phyloP scores from a whole-genome alignment of 2,113 vertebrate genomes.

The Amblyornis subalaris region DNA sequence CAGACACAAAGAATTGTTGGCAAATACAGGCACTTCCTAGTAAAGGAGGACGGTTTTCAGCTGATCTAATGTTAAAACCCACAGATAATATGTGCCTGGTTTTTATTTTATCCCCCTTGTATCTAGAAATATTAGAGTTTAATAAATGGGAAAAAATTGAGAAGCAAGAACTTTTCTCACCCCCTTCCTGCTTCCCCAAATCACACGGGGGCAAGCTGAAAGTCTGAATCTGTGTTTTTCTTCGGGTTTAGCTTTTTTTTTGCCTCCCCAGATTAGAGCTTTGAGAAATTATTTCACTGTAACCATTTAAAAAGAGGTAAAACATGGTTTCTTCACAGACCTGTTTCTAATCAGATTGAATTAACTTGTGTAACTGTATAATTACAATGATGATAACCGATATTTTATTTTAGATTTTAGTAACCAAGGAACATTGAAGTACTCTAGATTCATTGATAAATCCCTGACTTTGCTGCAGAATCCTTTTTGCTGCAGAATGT shows the following conservation, averaged over 20 bases:
- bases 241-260: constrained; percentile 44
- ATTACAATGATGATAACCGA: constrained; percentile 46
- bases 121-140: constrained; percentile 42
- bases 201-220: not conserved
- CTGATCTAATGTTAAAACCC: constrained; percentile 41
- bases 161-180: constrained; percentile 7
- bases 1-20: constrained; percentile 71
- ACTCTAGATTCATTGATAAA: constrained; percentile 45
- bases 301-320: constrained; percentile 66
- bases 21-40: constrained; percentile 45
- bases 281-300: constrained; percentile 54
- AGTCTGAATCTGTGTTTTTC: constrained; percentile 56
- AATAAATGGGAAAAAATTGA: constrained; percentile 32
- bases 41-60: constrained; percentile 30
- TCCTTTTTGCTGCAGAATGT: not conserved
- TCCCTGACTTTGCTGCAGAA: not conserved
- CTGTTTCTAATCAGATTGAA: constrained; percentile 70
- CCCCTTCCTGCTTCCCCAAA: constrained; percentile 16
- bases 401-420: constrained; percentile 65
- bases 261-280: not conserved
- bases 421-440: constrained; percentile 20
- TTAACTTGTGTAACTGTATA: constrained; percentile 59
- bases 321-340: constrained; percentile 64
- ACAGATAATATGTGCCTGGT: constrained; percentile 35
- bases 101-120: constrained; percentile 47